phyloP scores from a whole-genome alignment of 1,140 invertebrate genomes.

The Ditylenchus dipsaci region DNA sequence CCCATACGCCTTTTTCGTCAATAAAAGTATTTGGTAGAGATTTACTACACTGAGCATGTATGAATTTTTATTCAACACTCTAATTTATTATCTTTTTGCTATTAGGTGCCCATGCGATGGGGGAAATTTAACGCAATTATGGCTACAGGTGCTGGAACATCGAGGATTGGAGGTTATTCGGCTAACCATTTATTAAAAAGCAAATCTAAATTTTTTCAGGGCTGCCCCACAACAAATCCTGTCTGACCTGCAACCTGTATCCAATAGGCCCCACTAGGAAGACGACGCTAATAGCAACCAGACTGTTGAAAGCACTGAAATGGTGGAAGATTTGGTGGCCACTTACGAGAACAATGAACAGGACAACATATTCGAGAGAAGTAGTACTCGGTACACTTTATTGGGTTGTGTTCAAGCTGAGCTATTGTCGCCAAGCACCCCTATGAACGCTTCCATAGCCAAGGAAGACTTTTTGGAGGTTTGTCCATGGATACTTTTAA shows the following conservation, averaged over 20 bases:
- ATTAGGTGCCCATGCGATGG: slow-evolving; percentile 13
- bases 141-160: slow-evolving; percentile 21
- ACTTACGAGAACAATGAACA: background rate
- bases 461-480: slow-evolving; percentile 11
- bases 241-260: slow-evolving; percentile 28
- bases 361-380: background rate
- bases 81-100: no score
- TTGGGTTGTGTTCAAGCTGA: slow-evolving; percentile 12
- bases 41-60: slow-evolving; percentile 54
- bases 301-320: background rate
- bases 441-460: background rate
- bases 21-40: slow-evolving; percentile 47
- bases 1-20: slow-evolving; percentile 39
- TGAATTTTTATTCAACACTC: background rate
- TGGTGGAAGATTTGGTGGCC: slow-evolving; percentile 5
- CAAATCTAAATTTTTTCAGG: background rate
- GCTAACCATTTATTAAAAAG: background rate
- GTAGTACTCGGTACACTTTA: background rate
- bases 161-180: slow-evolving; percentile 25
- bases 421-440: background rate
- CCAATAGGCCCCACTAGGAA: slow-evolving; percentile 16
- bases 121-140: slow-evolving; percentile 22
- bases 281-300: no score
- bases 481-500: background rate
- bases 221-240: background rate